A percentile compares a stretch with the other conserved stretches of the same genome.
These are phyloP conservation scores for Anseranas semipalmata DNA, from an alignment of 2,113 vertebrate genomes.

Conservation along the genomic window DNA sequence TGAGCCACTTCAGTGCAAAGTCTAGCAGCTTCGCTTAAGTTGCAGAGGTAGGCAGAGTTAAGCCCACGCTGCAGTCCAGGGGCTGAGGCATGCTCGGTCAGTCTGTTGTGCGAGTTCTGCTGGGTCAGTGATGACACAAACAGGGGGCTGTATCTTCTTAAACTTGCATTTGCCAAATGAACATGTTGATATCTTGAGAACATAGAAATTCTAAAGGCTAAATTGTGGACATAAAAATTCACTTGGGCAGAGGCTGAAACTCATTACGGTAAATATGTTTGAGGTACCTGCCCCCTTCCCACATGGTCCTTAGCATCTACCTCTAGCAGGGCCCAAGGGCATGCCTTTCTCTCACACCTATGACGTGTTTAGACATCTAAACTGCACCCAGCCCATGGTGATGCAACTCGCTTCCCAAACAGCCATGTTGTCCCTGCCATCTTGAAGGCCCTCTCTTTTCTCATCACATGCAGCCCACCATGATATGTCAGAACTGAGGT, in stretches of 20 bases:
- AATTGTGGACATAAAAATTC: background rate
- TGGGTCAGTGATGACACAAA: background rate
- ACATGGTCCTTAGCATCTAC: background rate
- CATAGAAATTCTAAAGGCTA: background rate
- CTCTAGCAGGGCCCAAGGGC: background rate
- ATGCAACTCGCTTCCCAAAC: background rate
- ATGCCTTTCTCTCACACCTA: background rate
- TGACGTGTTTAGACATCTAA: background rate
- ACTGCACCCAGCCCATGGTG: background rate
- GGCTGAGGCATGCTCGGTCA: background rate
- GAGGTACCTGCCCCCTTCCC: background rate
- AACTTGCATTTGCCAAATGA: background rate
- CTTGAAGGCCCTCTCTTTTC: background rate
- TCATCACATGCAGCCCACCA: background rate
- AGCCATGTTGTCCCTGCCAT: background rate
- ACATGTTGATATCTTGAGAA: accelerated
- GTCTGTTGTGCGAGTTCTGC: background rate
- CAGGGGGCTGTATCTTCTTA: background rate
- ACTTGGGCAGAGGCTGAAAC: background rate
- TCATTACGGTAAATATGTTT: background rate
- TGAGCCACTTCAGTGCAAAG: background rate
- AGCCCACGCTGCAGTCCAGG: background rate
- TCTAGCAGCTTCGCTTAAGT: background rate
- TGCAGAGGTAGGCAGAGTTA: background rate
- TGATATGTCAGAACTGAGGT: background rate